These are phyloP conservation scores for Halictus rubicundus DNA, from an alignment of 1,140 invertebrate species.

Conservation along the genomic window DNA sequence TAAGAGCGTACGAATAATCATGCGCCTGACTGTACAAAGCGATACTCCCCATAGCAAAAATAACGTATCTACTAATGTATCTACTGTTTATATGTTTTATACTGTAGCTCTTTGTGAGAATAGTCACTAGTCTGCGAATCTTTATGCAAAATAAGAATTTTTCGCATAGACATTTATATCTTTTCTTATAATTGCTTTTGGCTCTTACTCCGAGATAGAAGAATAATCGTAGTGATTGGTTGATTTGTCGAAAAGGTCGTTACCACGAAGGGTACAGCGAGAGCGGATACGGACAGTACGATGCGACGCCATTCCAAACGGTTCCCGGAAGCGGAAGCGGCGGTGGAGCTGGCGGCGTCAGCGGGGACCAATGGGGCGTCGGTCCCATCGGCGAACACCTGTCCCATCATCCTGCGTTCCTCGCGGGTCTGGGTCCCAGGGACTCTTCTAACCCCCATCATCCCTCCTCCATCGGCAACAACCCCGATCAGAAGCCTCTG, in stretches of 20 bases:
- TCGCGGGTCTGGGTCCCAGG: conserved; percentile 79
- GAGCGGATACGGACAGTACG: conserved; percentile 84
- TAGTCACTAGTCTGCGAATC: no score
- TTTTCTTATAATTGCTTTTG: no score
- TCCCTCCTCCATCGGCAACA: conserved; percentile 77
- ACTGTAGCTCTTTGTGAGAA: no score
- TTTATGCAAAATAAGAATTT: no score
- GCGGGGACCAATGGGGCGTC: conserved; percentile 76
- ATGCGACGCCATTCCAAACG: conserved; percentile 89
- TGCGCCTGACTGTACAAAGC: no score
- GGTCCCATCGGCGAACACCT: conserved; percentile 79
- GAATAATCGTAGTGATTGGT: not conserved
- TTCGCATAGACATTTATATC: no score
- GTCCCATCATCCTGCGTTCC: conserved; percentile 84
- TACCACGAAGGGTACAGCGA: conserved; percentile 86
- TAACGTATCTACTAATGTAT: no score
- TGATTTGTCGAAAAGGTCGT: conserved; percentile 77
- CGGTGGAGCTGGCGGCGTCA: conserved; percentile 80
- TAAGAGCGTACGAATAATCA: no score
- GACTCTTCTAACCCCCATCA: conserved; percentile 79
- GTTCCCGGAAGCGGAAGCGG: conserved; percentile 85
- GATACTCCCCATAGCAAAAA: no score
- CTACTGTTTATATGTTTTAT: no score
- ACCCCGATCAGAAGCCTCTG: conserved; percentile 87
- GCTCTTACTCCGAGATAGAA: no score